A percentile compares a stretch with the other conserved stretches of the same genome.
Conservation (phyloP, 2,113 vertebrate species). For the Podiceps cristatus region DNA sequence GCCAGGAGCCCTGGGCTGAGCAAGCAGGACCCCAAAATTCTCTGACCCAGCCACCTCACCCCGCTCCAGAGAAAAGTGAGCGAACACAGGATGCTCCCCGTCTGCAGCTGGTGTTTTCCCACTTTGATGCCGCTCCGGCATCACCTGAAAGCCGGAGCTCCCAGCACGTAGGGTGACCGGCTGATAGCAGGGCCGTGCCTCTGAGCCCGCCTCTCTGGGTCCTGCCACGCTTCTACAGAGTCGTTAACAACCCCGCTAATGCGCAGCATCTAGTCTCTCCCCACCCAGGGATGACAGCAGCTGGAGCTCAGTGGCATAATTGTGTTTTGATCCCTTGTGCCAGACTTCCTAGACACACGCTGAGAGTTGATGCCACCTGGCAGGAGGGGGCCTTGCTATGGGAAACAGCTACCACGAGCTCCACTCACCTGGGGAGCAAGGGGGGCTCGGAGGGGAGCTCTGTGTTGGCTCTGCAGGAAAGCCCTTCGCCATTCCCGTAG, state of each 20-base stretch:
- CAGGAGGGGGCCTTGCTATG: background rate
- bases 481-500: background rate
- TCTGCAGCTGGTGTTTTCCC: background rate
- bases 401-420: background rate
- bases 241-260: background rate
- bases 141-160: background rate
- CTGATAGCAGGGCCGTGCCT: background rate
- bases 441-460: background rate
- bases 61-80: background rate
- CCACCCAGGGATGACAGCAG: background rate
- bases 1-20: background rate
- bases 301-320: background rate
- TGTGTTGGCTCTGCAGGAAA: background rate
- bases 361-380: conserved; percentile 1
- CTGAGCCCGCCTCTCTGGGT: background rate
- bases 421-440: background rate
- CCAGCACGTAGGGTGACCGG: background rate
- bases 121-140: background rate
- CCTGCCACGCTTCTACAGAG: background rate
- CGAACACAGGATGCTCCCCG: background rate
- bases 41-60: background rate
- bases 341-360: background rate
- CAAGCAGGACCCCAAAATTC: background rate
- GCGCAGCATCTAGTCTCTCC: background rate
- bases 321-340: background rate